A percentile compares a stretch with the other conserved stretches of the same genome.
phyloP scores from a whole-genome alignment of 2,888 invertebrate species.

The Pegoplata infirma region DNA sequence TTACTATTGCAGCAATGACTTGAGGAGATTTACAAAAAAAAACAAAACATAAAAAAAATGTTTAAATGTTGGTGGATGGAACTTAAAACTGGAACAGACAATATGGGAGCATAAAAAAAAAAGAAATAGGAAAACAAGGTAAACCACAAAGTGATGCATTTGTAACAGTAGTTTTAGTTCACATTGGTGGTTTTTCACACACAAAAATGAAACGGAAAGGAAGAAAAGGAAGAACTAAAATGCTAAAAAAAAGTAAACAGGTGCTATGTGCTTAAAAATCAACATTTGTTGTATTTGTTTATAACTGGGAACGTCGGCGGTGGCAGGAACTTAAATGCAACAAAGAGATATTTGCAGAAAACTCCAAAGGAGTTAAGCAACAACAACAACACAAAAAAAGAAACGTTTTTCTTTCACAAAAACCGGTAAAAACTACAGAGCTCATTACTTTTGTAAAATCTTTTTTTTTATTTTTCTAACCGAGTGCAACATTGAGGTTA shows the following conservation, averaged over 20 bases:
- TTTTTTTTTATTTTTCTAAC: not conserved
- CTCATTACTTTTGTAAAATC: conserved; percentile 24
- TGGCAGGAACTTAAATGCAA: no score
- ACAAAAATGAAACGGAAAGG: no score
- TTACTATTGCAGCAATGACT: conserved; percentile 14
- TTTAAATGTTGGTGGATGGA: conserved; percentile 6
- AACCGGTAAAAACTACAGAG: not conserved
- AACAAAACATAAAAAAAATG: no score
- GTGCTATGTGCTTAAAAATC: conserved; percentile 15
- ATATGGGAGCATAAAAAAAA: no score
- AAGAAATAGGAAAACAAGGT: conserved; percentile 16
- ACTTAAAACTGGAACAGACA: conserved; percentile 2
- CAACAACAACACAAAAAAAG: not conserved
- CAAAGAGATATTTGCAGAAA: not conserved
- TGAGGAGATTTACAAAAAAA: conserved; percentile 23
- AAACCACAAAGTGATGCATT: conserved; percentile 50
- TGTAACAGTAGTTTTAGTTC: conserved; percentile 11
- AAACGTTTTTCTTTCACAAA: not conserved
- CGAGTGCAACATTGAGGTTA: conserved; percentile 24
- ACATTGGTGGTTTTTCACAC: not conserved
- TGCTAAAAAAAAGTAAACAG: conserved; percentile 14
- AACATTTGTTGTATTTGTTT: not conserved
- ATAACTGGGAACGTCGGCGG: no score
- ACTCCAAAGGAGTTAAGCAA: not conserved
- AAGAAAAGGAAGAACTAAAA: no score